Base-by-base conservation (phyloP, 2,888 invertebrate genomes). In the Drosophila maculinotata region DNA sequence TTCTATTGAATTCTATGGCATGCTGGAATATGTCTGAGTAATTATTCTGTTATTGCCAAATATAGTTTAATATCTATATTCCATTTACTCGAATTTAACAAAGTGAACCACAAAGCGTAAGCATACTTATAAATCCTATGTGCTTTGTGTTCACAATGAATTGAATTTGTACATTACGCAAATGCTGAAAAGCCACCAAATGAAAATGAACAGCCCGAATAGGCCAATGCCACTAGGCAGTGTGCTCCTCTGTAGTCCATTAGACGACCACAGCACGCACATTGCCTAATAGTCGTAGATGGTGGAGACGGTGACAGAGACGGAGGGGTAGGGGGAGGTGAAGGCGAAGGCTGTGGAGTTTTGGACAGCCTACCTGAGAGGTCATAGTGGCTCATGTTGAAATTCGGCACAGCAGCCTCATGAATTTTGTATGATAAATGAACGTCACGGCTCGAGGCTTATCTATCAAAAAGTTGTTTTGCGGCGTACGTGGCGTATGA, bases 341-440 rank as follows among this genome's bases (percentile, higher is more conserved):
- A n/a, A n/a, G n/a, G n/a, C n/a, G n/a, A n/a, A n/a, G n/a, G n/a
- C n/a, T n/a, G n/a, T n/a, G 15, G 31, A 23, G 7, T 7, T 5
- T 64, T 49, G 44, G 39, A 36, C 49, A 25, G 44, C 14, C 42
- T 39, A 53, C 36, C 58, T 54, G 60, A 58, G 58, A 63, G 71
- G 67, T 67, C 54, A 53, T n/a, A 23, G 57, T 15, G 51, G 53
- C 56, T 45, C 28, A 49, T 45, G 72, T 53, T 39, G 69, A 59
- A 64, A 63, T 57, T 28, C 31, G 26, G 23, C 39, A 12, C 48
- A 48, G 49, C 76, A 74, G 80, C 62, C 76, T 76, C 84, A 84
- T 83, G 84, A 81, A 83, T 83, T 76, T 79, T 67, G 58, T 73
- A 84, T 83, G 78, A 83, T 83, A 79, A 78, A 83, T 84, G 77